Base-by-base conservation (phyloP, 2,797 vertebrate species). In the Squalus acanthias region DNA sequence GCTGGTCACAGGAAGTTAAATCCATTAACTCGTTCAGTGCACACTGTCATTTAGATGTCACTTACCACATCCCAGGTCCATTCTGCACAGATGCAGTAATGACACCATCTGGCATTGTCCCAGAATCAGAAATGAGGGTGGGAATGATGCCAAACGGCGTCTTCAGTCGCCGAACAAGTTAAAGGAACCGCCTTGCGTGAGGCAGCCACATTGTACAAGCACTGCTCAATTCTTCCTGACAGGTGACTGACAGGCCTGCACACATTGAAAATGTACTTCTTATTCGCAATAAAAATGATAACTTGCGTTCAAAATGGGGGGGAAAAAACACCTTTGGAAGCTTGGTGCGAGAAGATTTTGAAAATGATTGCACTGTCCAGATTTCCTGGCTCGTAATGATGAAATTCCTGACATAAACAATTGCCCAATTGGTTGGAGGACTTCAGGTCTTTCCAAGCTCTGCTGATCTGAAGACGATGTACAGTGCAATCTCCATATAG, bases 21-120 rank as follows among this genome's bases (percentile, higher is more conserved):
- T 94, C 65, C 65, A 67, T 93, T 93, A 93, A 67, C 65, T 50
- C 67, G 50, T 74, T 95, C 46, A 74, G 22, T 95, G 46, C 69
- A 7, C 70, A 33, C 33, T 65, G 70, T 12, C 67, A 95, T 95
- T 94, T 72, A 50, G 9, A 50, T 70, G 93, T 72, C 69, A 95
- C 10, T 57, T 33, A 57, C 46, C 50, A 24, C 69, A 72, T 95
- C 46, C 50, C 70, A 33, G 24, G 12, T 33, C 70, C 94, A 95
- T 74, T 74, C 94, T 74, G 50, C 70, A 63, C 57, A 53, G 13
- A 13, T 95, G 13, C 12, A 57, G 70, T 76, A 74, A 76, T 74
- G 29, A 29, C 2, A 26, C 39, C 46, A 95, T 95, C 93, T 72
- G 67, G 1, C 94, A 57, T 2, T 10, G 13, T 33, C 70, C 26